Evolutionary conservation across 2,113 vertebrate species (phyloP).

Genomic region (Muntiacus muntjak): DNA sequence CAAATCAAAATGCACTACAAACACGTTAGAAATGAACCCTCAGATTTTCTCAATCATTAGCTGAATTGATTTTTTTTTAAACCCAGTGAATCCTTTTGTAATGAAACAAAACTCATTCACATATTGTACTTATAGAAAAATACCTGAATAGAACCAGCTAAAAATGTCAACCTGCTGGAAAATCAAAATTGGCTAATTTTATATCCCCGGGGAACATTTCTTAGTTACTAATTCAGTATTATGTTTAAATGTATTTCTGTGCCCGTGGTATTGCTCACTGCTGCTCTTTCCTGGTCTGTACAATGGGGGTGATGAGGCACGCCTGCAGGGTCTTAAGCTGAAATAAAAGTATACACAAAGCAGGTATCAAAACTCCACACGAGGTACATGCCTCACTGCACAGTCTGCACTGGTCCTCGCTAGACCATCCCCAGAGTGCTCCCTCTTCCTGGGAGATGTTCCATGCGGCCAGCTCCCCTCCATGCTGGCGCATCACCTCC

Average conservation of each 20-base stretch:
- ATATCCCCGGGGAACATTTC: neutral
- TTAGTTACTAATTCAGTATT: neutral
- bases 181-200: neutral
- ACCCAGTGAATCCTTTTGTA: neutral
- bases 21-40: neutral
- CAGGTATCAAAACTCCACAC: neutral
- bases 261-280: neutral
- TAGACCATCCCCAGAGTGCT: too few relatives aligned
- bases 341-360: neutral
- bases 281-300: neutral
- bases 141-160: neutral
- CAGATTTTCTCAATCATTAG: neutral
- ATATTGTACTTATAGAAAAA: neutral
- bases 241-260: neutral
- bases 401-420: rapidly evolving
- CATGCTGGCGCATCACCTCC: rapidly evolving
- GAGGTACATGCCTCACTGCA: too few relatives aligned
- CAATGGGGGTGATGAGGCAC: neutral
- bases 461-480: rapidly evolving
- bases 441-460: neutral
- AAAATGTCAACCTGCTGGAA: neutral
- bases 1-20: neutral
- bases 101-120: neutral
- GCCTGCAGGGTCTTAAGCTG: neutral
- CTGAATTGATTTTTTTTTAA: neutral